phyloP scores from a whole-genome alignment of 2,797 vertebrate genomes.

The Oreortyx pictus region DNA sequence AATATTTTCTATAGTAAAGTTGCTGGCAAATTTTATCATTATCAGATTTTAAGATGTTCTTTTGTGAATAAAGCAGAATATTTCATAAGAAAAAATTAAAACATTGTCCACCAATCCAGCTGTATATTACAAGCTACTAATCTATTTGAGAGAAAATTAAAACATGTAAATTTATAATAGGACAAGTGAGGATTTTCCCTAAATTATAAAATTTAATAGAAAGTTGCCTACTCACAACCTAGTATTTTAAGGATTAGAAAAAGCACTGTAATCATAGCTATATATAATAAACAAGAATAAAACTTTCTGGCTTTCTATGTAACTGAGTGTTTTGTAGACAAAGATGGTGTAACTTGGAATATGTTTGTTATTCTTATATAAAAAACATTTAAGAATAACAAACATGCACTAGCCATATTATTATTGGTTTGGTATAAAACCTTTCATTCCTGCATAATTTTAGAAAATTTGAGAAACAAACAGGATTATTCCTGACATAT shows the following conservation, averaged over 20 bases:
- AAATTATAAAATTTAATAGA: background rate
- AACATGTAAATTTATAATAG: background rate
- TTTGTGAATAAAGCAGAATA: background rate
- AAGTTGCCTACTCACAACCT: background rate
- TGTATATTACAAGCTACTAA: background rate
- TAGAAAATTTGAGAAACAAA: background rate
- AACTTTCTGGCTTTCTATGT: background rate
- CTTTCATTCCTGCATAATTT: background rate
- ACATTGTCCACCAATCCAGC: background rate
- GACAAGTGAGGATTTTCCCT: background rate
- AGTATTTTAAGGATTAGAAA: background rate
- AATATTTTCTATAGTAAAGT: background rate
- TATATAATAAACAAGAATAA: background rate
- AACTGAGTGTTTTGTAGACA: background rate
- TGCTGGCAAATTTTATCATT: background rate
- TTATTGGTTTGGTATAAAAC: background rate
- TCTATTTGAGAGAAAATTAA: background rate
- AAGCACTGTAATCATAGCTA: background rate
- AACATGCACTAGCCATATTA: too few relatives aligned
- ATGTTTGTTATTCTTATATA: background rate
- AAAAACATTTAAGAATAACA: background rate
- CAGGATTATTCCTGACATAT: background rate
- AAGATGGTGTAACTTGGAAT: background rate
- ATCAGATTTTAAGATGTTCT: constrained; percentile 26
- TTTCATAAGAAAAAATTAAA: background rate